A percentile compares a stretch with the other conserved stretches of the same genome.
phyloP scores from a whole-genome alignment of 2,888 invertebrate species.

The Tridacna gigas region DNA sequence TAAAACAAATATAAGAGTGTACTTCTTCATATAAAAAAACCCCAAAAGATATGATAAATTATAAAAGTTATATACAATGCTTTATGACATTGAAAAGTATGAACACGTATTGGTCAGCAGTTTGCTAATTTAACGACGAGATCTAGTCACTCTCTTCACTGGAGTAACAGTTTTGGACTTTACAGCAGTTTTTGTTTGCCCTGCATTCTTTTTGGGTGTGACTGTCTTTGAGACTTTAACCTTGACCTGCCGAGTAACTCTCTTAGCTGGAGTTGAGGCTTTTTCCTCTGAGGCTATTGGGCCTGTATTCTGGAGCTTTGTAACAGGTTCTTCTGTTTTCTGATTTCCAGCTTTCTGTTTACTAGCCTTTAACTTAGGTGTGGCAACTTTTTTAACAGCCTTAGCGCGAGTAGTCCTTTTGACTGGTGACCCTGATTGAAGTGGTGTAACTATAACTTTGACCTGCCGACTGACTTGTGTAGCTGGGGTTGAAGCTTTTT shows the following conservation, averaged over 20 bases:
- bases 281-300: neutral
- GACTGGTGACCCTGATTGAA: constrained; percentile 12
- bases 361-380: constrained; percentile 2
- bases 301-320: neutral
- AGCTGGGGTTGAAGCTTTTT: constrained; percentile 42
- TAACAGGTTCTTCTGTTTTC: neutral
- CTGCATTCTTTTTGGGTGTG: too few relatives aligned
- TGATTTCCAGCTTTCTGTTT: neutral
- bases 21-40: too few relatives aligned
- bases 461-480: constrained; percentile 26
- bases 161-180: too few relatives aligned
- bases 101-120: too few relatives aligned
- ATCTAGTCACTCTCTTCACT: too few relatives aligned
- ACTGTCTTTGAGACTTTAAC: too few relatives aligned
- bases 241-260: constrained; percentile 26
- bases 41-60: too few relatives aligned
- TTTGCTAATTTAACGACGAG: too few relatives aligned
- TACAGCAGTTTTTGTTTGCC: too few relatives aligned
- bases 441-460: constrained; percentile 1
- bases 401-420: constrained; percentile 20
- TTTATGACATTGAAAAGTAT: too few relatives aligned
- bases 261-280: constrained; percentile 49
- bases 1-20: too few relatives aligned
- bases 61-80: too few relatives aligned
- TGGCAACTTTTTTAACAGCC: neutral